Evolutionary conservation across 1,140 invertebrate species (phyloP).

Genomic region (Aphidius gifuensis): DNA sequence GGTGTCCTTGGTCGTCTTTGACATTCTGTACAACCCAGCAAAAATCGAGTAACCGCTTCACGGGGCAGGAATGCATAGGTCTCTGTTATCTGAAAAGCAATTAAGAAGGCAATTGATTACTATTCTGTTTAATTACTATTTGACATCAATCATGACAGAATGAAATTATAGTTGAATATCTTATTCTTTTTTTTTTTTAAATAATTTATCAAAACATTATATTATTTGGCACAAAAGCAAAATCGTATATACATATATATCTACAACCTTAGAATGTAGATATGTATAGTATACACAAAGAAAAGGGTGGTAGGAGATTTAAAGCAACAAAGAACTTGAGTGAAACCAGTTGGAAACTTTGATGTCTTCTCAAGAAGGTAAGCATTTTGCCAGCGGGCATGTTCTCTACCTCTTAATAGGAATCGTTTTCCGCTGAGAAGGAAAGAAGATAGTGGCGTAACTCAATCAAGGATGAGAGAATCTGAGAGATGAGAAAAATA

Average conservation of each 20-base stretch:
- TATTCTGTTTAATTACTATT: not conserved
- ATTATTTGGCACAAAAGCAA: no score
- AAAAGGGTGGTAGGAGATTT: not conserved
- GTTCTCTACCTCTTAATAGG: constrained; percentile 43
- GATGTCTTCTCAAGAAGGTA: constrained; percentile 36
- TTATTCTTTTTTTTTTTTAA: not conserved
- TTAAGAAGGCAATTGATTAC: not conserved
- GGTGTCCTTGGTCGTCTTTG: constrained; percentile 80
- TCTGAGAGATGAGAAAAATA: constrained; percentile 33
- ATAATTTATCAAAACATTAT: no score
- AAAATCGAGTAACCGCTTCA: constrained; percentile 91
- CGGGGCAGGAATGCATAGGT: constrained; percentile 92
- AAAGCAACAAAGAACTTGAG: constrained; percentile 29
- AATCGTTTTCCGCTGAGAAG: constrained; percentile 43
- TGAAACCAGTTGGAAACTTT: constrained; percentile 39
- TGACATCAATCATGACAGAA: not conserved
- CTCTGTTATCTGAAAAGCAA: constrained; percentile 81
- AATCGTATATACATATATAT: no score
- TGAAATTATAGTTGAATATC: not conserved
- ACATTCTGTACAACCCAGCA: constrained; percentile 90
- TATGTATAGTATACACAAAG: not conserved
- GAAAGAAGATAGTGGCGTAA: constrained; percentile 35
- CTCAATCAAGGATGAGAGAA: constrained; percentile 45
- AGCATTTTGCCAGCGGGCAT: constrained; percentile 34
- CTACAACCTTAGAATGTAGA: no score